These are phyloP conservation scores for Miopithecus talapoin DNA, from an alignment of 2,797 vertebrate genomes.

Conservation along the genomic window DNA sequence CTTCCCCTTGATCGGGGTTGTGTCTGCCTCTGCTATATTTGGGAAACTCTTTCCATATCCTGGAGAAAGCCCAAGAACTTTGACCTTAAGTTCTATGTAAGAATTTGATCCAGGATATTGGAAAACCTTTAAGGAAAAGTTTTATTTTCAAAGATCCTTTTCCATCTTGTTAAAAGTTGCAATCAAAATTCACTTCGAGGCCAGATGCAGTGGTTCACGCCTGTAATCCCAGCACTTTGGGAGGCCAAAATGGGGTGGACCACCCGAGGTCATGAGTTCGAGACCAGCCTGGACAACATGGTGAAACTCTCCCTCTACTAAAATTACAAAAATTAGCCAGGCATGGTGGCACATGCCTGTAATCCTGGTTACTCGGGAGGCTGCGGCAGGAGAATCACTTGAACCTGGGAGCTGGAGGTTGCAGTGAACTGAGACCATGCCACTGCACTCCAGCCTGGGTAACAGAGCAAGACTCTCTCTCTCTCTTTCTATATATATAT, in stretches of 20 bases:
- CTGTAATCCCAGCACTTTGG: background rate
- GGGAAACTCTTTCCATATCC: background rate
- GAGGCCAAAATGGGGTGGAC: background rate
- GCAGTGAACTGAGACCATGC: background rate
- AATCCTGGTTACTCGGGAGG: background rate
- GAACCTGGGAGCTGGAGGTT: background rate
- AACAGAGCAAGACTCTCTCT: background rate
- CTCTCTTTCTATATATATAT: too few species aligned
- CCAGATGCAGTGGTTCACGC: background rate
- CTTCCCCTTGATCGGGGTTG: background rate
- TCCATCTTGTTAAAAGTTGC: constrained; percentile 30
- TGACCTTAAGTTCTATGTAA: background rate
- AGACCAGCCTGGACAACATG: background rate
- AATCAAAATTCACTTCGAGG: background rate
- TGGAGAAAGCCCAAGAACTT: constrained; percentile 35
- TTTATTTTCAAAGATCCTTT: constrained; percentile 54
- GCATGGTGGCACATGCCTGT: background rate
- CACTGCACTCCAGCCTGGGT: background rate
- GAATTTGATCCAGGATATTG: constrained; percentile 35
- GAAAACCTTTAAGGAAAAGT: constrained; percentile 32
- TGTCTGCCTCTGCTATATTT: background rate
- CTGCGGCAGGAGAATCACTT: background rate
- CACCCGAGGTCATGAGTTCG: accelerated
- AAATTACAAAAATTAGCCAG: background rate
- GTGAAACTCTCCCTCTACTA: background rate